Percentiles rank a stretch among this genome's conserved stretches.
Evolutionary conservation across 2,797 vertebrate genomes (phyloP).

Genomic region (Spheniscus humboldti): DNA sequence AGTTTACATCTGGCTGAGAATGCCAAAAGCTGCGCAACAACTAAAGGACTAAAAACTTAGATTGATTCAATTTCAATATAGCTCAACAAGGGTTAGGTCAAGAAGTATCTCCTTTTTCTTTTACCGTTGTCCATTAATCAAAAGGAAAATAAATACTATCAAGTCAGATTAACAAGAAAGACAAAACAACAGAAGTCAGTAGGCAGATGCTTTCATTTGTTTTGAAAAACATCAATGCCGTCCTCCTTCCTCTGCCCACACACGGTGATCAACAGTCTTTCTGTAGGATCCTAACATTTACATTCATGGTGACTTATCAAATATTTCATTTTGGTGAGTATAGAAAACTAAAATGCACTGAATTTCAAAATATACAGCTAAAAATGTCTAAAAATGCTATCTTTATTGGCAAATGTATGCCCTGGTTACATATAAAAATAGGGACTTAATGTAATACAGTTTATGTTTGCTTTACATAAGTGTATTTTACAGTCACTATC

Average conservation of each 20-base stretch:
- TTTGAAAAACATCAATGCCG: background rate
- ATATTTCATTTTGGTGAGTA: background rate
- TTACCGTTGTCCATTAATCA: background rate
- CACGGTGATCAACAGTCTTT: background rate
- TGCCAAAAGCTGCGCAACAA: background rate
- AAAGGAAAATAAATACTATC: background rate
- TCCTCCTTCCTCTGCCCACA: slow-evolving; percentile 11
- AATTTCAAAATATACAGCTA: background rate
- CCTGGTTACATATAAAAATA: background rate
- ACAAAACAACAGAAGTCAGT: slow-evolving; percentile 39
- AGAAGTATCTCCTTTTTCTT: background rate
- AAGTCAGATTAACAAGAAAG: background rate
- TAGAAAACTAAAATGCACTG: background rate
- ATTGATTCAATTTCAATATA: background rate
- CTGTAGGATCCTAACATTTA: background rate
- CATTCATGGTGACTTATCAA: background rate
- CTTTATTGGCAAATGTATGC: background rate
- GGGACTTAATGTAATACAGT: background rate
- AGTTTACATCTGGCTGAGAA: background rate
- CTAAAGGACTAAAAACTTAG: background rate
- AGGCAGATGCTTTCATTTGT: slow-evolving; percentile 12
- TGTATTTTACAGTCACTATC: background rate
- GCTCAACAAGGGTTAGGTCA: background rate
- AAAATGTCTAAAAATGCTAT: background rate
- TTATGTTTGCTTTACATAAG: background rate